Evolutionary conservation across 2,113 vertebrate genomes (phyloP).

Genomic region (Oreotrochilus melanogaster): DNA sequence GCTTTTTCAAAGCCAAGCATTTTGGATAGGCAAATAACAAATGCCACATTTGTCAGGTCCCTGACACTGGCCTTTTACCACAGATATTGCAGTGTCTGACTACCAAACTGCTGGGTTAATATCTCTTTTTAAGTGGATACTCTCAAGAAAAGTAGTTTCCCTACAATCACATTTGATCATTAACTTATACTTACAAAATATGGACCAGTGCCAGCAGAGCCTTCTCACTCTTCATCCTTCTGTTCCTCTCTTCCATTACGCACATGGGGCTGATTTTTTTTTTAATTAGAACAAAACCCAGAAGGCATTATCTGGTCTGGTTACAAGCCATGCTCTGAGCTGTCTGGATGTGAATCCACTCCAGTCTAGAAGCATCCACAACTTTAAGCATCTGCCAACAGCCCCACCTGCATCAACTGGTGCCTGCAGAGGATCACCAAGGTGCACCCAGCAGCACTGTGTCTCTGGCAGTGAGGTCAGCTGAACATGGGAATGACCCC

Average conservation of each 20-base stretch:
- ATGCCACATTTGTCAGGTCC: neutral
- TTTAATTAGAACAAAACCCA: neutral
- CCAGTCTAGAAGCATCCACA: neutral
- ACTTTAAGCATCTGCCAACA: neutral
- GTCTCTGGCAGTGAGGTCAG: neutral
- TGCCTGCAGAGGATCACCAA: neutral
- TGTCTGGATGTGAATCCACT: accelerated
- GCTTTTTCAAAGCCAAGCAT: neutral
- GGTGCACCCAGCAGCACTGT: neutral
- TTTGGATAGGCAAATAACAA: constrained; percentile 37
- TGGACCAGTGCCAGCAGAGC: neutral
- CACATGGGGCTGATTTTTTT: neutral
- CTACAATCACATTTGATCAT: neutral
- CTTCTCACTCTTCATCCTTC: neutral
- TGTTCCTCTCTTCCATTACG: neutral
- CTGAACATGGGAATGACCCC: neutral
- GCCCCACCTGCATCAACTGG: neutral
- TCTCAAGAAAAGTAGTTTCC: constrained; percentile 23
- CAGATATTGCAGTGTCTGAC: neutral
- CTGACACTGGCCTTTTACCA: neutral
- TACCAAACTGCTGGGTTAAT: neutral
- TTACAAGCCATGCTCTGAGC: accelerated
- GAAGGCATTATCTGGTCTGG: neutral
- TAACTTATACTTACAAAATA: neutral
- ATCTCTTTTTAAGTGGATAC: neutral